Base-by-base conservation (phyloP, 2,797 vertebrate species). In the Phrynocephalus forsythii region DNA sequence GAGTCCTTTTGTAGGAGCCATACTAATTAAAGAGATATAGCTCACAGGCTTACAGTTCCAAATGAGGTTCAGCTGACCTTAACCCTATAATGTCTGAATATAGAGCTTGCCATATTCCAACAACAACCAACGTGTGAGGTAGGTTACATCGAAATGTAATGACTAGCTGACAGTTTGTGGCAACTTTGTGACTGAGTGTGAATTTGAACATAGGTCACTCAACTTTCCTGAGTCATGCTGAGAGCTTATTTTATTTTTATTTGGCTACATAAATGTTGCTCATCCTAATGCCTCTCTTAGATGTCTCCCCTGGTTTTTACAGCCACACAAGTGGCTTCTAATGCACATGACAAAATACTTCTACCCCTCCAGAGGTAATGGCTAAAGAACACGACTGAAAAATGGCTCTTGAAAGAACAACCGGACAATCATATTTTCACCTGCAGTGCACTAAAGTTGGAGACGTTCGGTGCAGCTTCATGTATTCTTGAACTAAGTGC, bases 381-480 rank as follows among this genome's bases (percentile, higher is more conserved):
- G 38, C 5, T 68, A 8, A 83, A 30, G 30, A 87, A 20, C 63
- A 38, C 10, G 52, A 11, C 76, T 50, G 18, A 67, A 33, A 44
- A 84, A 26, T 10, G 44, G 30, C 26, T 38, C 2, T 82, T 26
- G 18, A 44, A 33, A 60, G 16, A 24, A 84, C 30, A 33, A 38
- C 28, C 28, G 82, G 5, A 20, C 84, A 48, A 24, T 0, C 0
- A 82, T 82, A 56, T 26, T 20, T 89, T 0, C 91, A 99, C 99
- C 99, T 99, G 98, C 99, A 99, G 90, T 99, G 99, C 79, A 99
- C 98, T 89, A 99, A 95, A 44, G 97, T 96, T 0, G 99, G 98
- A 0, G 97, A 98, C 69, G 98, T 91, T 0, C 98, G 97, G 91
- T 97, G 98, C 85, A 97, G 98, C 91, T 97, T 97, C 96, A 98